phyloP scores from a whole-genome alignment of 1,140 invertebrate genomes.

The Paralvinella palmiformis region DNA sequence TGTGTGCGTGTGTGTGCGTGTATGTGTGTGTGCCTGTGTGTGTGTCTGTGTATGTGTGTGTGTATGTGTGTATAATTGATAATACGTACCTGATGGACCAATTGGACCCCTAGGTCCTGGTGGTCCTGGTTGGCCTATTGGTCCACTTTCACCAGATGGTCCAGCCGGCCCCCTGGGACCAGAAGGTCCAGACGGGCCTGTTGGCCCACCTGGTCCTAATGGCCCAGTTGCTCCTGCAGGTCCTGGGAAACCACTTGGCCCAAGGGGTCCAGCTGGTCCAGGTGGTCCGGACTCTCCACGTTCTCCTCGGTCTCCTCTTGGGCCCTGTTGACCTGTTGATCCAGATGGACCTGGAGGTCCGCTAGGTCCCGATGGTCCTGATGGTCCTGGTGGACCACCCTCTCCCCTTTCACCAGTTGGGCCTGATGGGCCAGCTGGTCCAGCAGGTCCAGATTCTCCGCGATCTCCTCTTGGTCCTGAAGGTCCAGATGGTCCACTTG shows the following conservation, averaged over 20 bases:
- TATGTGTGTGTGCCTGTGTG: neutral
- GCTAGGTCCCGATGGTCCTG: conserved; percentile 16
- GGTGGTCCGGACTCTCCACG: neutral
- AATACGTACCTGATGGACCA: neutral
- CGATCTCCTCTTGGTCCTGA: conserved; percentile 2
- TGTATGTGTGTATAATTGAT: no score
- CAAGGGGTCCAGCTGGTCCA: neutral
- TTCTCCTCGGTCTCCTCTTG: neutral
- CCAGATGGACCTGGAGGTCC: conserved; percentile 13
- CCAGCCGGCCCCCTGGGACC: conserved; percentile 6
- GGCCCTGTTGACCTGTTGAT: neutral
- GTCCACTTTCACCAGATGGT: neutral
- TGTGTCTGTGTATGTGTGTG: neutral
- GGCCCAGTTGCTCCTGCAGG: neutral
- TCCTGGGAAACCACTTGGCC: neutral
- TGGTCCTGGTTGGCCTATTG: neutral
- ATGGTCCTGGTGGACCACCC: conserved; percentile 3
- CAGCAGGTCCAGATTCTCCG: conserved; percentile 10
- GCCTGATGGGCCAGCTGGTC: conserved; percentile 10
- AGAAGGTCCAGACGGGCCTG: conserved; percentile 5
- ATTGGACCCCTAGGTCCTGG: conserved; percentile 6
- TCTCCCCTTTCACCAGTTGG: neutral
- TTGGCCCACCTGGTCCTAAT: neutral
- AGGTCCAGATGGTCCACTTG: neutral
- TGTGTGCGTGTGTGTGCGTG: neutral